These are phyloP conservation scores for Diceros bicornis DNA, from an alignment of 2,797 vertebrate genomes.

Conservation along the genomic window DNA sequence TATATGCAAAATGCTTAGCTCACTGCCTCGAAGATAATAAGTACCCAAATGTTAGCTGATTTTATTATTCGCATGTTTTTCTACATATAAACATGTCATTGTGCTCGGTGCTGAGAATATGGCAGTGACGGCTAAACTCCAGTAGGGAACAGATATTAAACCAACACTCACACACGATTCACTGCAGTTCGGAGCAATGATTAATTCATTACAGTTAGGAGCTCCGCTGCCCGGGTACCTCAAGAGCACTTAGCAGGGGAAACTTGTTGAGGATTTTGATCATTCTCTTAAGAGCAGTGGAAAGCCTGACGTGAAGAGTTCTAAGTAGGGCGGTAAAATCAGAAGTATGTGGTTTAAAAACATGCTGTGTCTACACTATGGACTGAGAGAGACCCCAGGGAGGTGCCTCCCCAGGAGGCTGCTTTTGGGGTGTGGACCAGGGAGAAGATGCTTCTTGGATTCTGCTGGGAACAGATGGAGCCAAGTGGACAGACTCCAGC, in stretches of 20 bases:
- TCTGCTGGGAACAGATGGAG: background rate
- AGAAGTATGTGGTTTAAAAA: background rate
- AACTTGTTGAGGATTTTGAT: conserved; percentile 9
- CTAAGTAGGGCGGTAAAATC: background rate
- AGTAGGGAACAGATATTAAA: background rate
- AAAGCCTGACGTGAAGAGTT: background rate
- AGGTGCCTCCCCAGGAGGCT: background rate
- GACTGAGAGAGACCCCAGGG: background rate
- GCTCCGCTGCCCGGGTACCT: accelerated
- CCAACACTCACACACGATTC: conserved; percentile 18
- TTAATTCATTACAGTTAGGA: background rate
- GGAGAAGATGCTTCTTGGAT: background rate
- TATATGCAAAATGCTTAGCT: background rate
- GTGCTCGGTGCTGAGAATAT: background rate
- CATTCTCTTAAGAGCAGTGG: background rate
- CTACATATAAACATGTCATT: background rate
- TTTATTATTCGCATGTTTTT: background rate
- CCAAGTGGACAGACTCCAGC: background rate
- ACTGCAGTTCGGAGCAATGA: background rate
- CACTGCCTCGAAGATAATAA: background rate
- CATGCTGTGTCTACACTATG: background rate
- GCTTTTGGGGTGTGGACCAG: background rate
- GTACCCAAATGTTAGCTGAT: background rate
- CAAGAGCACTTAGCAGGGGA: background rate
- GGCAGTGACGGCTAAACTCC: background rate